Conservation (phyloP, 2,797 vertebrate genomes). For the Sparidentex hasta region DNA sequence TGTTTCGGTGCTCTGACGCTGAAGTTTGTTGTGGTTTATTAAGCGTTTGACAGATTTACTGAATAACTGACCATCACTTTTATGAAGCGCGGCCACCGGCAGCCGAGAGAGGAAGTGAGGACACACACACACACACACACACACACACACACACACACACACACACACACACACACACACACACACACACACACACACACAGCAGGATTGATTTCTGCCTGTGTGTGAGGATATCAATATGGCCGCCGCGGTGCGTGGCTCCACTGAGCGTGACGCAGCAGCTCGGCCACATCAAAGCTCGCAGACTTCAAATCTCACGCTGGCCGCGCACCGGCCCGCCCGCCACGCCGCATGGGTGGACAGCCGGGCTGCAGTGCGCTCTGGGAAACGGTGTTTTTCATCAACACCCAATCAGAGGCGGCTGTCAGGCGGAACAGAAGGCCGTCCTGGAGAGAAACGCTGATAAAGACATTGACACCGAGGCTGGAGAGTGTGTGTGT, state of each 20-base stretch:
- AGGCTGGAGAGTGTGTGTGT: not conserved
- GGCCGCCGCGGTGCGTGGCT: constrained; percentile 29
- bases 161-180: not conserved
- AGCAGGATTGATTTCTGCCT: constrained; percentile 47
- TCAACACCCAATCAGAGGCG: constrained; percentile 70
- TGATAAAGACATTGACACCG: constrained; percentile 58
- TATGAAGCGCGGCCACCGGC: not conserved
- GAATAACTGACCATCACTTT: not conserved
- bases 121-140: not conserved
- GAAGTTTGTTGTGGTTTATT: not conserved
- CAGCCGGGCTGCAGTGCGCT: constrained; percentile 53
- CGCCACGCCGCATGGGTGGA: constrained; percentile 13
- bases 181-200: constrained; percentile 27
- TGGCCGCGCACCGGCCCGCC: constrained; percentile 23
- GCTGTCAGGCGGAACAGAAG: constrained; percentile 58
- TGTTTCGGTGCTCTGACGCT: not conserved
- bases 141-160: constrained; percentile 23
- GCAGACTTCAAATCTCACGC: constrained; percentile 59
- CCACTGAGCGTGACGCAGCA: constrained; percentile 60
- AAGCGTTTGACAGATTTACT: not conserved
- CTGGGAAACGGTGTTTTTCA: constrained; percentile 72
- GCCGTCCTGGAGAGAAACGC: constrained; percentile 25
- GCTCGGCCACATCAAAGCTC: constrained; percentile 46
- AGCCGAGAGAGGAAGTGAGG: not conserved
- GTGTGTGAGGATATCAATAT: constrained; percentile 49